Percentiles rank a stretch among this genome's conserved stretches.
These are phyloP conservation scores for Orycteropus afer DNA, from an alignment of 2,113 vertebrate species.

Conservation along the genomic window DNA sequence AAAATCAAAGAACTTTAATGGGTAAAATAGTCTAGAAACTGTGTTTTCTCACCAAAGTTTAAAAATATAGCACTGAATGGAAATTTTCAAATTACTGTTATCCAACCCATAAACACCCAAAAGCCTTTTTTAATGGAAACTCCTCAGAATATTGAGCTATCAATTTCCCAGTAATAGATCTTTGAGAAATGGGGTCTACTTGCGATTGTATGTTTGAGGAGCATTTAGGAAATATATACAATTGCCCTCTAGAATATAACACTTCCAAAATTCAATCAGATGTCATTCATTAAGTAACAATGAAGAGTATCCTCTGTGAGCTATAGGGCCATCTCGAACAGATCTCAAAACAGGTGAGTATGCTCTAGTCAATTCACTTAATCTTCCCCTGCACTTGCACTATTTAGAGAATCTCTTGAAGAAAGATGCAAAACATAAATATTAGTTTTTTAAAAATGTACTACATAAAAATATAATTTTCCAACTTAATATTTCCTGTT, in stretches of 20 bases:
- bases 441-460: background rate
- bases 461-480: background rate
- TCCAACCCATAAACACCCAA: background rate
- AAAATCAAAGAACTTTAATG: background rate
- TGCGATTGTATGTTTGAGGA: background rate
- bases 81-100: background rate
- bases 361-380: background rate
- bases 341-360: background rate
- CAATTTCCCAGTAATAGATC: background rate
- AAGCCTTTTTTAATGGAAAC: background rate
- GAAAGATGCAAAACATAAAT: background rate
- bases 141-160: background rate
- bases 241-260: background rate
- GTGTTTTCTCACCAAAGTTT: background rate
- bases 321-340: background rate
- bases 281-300: background rate
- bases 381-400: background rate
- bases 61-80: background rate
- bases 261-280: background rate
- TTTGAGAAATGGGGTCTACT: background rate
- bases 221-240: background rate
- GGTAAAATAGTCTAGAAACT: background rate
- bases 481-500: background rate
- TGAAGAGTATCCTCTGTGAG: background rate
- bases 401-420: background rate